phyloP scores from a whole-genome alignment of 1,140 invertebrate genomes.

The Maconellicoccus hirsutus region DNA sequence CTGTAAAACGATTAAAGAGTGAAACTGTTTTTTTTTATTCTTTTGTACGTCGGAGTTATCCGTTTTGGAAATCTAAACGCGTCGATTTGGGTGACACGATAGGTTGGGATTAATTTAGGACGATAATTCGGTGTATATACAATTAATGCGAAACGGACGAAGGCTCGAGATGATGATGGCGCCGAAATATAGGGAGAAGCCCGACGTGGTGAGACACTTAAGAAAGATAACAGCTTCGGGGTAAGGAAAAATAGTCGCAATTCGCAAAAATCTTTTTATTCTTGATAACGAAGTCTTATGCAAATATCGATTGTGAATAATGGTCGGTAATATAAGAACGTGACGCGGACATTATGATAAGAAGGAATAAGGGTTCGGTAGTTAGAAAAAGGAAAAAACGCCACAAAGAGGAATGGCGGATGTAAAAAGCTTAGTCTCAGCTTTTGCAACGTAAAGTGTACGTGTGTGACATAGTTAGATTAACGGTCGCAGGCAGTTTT shows the following conservation, averaged over 20 bases:
- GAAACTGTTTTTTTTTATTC: not conserved
- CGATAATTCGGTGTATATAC: too few relatives aligned
- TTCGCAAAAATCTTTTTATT: not conserved
- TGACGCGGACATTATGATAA: constrained; percentile 8
- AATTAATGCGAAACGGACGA: too few relatives aligned
- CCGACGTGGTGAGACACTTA: not conserved
- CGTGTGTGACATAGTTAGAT: not conserved
- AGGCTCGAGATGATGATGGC: too few relatives aligned
- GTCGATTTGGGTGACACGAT: too few relatives aligned
- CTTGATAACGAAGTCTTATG: constrained; percentile 3
- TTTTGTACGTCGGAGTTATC: not conserved
- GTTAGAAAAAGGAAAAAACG: not conserved
- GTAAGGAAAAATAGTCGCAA: not conserved
- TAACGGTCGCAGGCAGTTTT: not conserved
- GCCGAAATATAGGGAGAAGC: too few relatives aligned
- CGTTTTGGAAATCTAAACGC: not conserved
- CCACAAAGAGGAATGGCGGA: too few relatives aligned
- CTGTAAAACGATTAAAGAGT: not conserved
- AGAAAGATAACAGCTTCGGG: not conserved
- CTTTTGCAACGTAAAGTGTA: not conserved
- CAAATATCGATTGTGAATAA: constrained; percentile 9
- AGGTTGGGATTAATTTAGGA: too few relatives aligned
- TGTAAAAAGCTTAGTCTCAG: not conserved
- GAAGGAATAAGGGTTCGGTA: not conserved
- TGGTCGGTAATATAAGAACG: not conserved